Conservation (phyloP, 2,888 invertebrate genomes). For the Caenorhabditis virilis region DNA sequence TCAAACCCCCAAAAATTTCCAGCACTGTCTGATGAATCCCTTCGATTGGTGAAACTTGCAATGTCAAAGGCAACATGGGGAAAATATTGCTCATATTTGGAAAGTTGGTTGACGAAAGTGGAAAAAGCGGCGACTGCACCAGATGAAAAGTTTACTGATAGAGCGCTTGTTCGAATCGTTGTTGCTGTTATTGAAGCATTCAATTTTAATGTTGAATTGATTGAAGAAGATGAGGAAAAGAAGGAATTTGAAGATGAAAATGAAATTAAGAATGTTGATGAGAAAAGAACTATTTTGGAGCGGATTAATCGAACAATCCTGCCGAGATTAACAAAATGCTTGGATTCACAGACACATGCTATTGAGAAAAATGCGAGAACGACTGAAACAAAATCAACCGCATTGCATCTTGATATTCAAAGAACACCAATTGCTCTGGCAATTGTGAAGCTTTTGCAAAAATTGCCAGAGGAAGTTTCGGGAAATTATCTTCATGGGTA, state of each 20-base stretch:
- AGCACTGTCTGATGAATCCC: conserved; percentile 40
- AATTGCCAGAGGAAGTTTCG: conserved; percentile 76
- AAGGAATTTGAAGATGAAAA: conserved; percentile 18
- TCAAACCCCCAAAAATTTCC: neutral
- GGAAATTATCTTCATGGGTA: conserved; percentile 74
- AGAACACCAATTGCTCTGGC: conserved; percentile 90
- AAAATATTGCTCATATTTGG: conserved; percentile 78
- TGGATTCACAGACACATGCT: conserved; percentile 30
- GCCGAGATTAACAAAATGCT: conserved; percentile 34
- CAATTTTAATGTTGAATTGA: conserved; percentile 78
- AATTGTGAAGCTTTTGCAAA: conserved; percentile 86
- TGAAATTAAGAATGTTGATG: conserved; percentile 12
- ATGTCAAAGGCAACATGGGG: conserved; percentile 49
- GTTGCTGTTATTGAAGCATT: conserved; percentile 83
- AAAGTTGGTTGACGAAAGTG: conserved; percentile 81
- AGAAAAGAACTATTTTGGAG: conserved; percentile 30
- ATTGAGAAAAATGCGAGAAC: conserved; percentile 37
- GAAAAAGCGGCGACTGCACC: conserved; percentile 69
- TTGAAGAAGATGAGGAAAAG: conserved; percentile 18
- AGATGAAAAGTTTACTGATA: conserved; percentile 76
- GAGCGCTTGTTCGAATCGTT: conserved; percentile 72
- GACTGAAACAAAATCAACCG: conserved; percentile 21
- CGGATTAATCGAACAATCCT: conserved; percentile 31
- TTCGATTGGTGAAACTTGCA: conserved; percentile 35
- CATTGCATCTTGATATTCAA: conserved; percentile 80